phyloP scores from a whole-genome alignment of 2,888 invertebrate genomes.

The Eupithecia vulgata region DNA sequence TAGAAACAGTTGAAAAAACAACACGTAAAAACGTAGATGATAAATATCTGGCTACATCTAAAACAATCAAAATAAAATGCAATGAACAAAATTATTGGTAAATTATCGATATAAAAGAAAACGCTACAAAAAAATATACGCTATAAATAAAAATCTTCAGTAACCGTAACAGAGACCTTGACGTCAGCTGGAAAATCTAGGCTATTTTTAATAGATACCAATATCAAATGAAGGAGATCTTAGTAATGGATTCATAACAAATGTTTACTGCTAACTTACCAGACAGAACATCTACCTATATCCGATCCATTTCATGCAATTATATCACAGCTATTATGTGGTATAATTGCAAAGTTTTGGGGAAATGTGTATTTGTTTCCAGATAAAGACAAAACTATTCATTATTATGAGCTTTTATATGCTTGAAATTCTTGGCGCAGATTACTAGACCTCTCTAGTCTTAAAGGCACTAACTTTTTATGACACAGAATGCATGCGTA shows the following conservation, averaged over 20 bases:
- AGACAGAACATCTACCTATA: neutral
- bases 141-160: conserved; percentile 47
- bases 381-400: neutral
- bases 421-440: neutral
- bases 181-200: conserved; percentile 50
- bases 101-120: too few species aligned
- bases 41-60: neutral
- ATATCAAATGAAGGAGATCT: conserved; percentile 52
- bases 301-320: neutral
- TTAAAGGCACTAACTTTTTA: neutral
- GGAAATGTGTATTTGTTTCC: neutral
- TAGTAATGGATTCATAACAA: conserved; percentile 49
- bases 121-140: conserved; percentile 12
- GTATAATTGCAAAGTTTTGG: neutral
- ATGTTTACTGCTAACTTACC: conserved; percentile 7
- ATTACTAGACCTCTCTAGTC: too few species aligned
- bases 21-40: neutral
- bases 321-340: too few species aligned
- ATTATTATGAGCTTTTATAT: neutral
- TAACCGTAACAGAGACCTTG: conserved; percentile 55
- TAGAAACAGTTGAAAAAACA: neutral
- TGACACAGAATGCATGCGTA: neutral
- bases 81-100: too few species aligned
- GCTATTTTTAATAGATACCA: conserved; percentile 58
- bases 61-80: conserved; percentile 20